These are phyloP conservation scores for Uropetala carovei DNA, from an alignment of 2,888 invertebrate species.

Conservation along the genomic window DNA sequence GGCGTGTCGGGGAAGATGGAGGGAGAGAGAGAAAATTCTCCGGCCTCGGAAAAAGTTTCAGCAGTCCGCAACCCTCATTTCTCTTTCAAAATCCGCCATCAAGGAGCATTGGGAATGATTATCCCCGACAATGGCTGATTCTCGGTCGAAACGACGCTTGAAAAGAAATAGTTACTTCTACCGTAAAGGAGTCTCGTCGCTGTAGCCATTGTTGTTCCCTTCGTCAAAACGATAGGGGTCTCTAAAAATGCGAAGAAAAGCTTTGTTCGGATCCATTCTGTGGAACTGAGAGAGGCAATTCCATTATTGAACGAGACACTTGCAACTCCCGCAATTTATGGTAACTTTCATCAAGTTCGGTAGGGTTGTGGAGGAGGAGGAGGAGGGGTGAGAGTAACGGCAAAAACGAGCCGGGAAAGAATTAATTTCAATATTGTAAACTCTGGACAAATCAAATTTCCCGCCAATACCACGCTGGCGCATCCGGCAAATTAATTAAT, in stretches of 20 bases:
- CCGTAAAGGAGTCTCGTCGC: slow-evolving; percentile 30
- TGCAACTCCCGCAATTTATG: slow-evolving; percentile 19
- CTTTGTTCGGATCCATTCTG: slow-evolving; percentile 11
- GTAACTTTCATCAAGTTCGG: slow-evolving; percentile 7
- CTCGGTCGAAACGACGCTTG: slow-evolving; percentile 36
- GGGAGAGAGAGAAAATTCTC: neutral
- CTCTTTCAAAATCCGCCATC: slow-evolving; percentile 57
- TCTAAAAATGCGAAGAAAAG: slow-evolving; percentile 13
- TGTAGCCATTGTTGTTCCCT: slow-evolving; percentile 25
- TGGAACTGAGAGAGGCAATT: neutral
- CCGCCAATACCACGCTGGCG: neutral
- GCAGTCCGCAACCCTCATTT: slow-evolving; percentile 38
- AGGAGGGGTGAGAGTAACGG: neutral
- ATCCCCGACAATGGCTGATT: slow-evolving; percentile 53
- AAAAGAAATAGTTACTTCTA: slow-evolving; percentile 40
- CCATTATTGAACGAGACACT: slow-evolving; percentile 35
- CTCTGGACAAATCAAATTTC: slow-evolving; percentile 22
- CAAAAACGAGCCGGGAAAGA: neutral
- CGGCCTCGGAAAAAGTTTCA: slow-evolving; percentile 19
- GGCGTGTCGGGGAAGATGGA: neutral
- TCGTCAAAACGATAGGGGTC: slow-evolving; percentile 18
- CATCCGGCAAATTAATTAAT: neutral
- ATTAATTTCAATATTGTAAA: slow-evolving; percentile 13
- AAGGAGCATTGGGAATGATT: slow-evolving; percentile 62
- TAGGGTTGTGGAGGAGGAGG: neutral